Evolutionary conservation across 2,797 vertebrate genomes (phyloP), one percentile per base, ranked within the genome.

Genomic region (Myoxocephalus aenaeus): DNA sequence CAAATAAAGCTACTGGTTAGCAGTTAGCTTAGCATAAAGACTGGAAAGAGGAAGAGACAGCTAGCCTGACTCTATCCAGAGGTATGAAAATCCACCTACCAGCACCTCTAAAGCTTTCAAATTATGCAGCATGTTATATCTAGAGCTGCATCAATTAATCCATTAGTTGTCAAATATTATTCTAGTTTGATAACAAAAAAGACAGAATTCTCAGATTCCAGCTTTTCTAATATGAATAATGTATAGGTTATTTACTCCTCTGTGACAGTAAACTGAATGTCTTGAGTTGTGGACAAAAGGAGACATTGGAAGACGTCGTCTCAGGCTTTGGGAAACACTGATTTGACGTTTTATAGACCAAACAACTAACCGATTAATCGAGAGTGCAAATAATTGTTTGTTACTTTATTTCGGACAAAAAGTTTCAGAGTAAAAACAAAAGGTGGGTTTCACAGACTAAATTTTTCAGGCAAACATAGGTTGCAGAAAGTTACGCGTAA

Each of bases 11-110:
- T 66, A 20, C 15, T 29, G 13, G 15, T 62, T 50, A 71, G 50
- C 50, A 27, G 25, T 56, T 74, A 40, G 48, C 44, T 84, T 7
- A 38, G 38, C 59, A 44, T 62, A n/a, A 50, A 63, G 59, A 51
- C 17, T 38, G 14, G 9, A 58, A 40, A 63, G 8, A 56, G 63
- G 17, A 38, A 46, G 10, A 61, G 51, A 57, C n/a, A 10, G 59
- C 22, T 27, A 13, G 32, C 38, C 25, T 75, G 53, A 18, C 67
- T 34, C 20, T 25, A 20, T 66, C 54, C 29, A 46, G 14, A 54
- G 1, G 17, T 4, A 17, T 64, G 2, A n/a, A 46, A 58, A 40
- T 50, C 38, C 10, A 17, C 27, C 46, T 11, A n/a, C 13, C 36
- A 65, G 32, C 3, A 54, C n/a, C 12, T 66, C 53, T 59, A 20